These are phyloP conservation scores for Drosophila arizonae DNA, from an alignment of 1,140 invertebrate genomes.

Conservation along the genomic window DNA sequence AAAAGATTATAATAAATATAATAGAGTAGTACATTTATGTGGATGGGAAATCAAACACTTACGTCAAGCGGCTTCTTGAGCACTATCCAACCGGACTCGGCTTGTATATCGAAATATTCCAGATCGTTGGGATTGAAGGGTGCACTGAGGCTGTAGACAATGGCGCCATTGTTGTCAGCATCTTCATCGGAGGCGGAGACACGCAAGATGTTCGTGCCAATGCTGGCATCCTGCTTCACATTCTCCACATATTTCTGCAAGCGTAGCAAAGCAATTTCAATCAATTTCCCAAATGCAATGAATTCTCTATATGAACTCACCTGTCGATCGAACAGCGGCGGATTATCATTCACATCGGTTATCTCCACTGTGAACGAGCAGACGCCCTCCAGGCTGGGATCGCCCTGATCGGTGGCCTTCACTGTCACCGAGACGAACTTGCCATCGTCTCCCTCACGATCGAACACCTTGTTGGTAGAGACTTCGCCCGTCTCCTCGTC, in stretches of 20 bases:
- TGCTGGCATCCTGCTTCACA: slow-evolving; percentile 97
- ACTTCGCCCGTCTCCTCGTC: slow-evolving; percentile 97
- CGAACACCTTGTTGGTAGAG: slow-evolving; percentile 97
- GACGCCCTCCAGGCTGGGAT: slow-evolving; percentile 96
- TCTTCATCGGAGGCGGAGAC: slow-evolving; percentile 98
- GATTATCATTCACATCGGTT: slow-evolving; percentile 97
- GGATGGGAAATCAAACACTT: slow-evolving; percentile 86
- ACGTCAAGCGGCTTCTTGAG: slow-evolving; percentile 96
- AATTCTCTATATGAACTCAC: slow-evolving; percentile 83
- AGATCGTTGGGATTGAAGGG: slow-evolving; percentile 92
- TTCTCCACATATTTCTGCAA: slow-evolving; percentile 97
- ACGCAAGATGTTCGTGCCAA: slow-evolving; percentile 95
- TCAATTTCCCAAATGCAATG: too few relatives aligned
- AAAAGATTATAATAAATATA: slow-evolving; percentile 35
- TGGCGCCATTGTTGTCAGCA: slow-evolving; percentile 97
- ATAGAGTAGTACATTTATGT: background rate
- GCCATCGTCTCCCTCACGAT: slow-evolving; percentile 96
- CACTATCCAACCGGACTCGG: slow-evolving; percentile 97
- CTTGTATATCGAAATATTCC: slow-evolving; percentile 97
- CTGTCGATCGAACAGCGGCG: slow-evolving; percentile 96
- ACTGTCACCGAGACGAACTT: slow-evolving; percentile 98
- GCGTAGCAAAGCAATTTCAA: too few relatives aligned
- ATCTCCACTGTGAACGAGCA: slow-evolving; percentile 98
- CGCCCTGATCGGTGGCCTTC: slow-evolving; percentile 98
- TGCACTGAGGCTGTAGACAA: slow-evolving; percentile 94